A percentile compares a stretch with the other conserved stretches of the same genome.
Conservation (phyloP, 2,888 invertebrate genomes). For the Eumacrocentrus americanus region DNA sequence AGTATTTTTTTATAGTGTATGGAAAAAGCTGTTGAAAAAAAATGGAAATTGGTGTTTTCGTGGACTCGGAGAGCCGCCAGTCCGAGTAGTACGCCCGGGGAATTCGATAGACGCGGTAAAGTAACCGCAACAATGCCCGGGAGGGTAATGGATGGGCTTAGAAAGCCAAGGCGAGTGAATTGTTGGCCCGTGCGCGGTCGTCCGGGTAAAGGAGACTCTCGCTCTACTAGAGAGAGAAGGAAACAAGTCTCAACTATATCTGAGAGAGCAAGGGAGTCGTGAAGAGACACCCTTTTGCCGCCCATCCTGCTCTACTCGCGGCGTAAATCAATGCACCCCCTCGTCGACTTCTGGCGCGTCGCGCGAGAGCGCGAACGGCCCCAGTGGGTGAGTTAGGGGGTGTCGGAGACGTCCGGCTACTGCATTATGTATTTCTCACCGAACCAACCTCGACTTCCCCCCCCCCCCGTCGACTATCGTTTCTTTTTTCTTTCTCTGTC, state of each 20-base stretch:
- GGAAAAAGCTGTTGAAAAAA: not conserved
- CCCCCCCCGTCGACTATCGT: constrained; percentile 17
- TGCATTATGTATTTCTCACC: constrained; percentile 62
- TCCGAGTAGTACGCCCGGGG: constrained; percentile 31
- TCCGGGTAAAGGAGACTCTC: not conserved
- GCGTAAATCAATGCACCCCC: constrained; percentile 60
- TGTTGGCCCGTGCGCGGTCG: constrained; percentile 51
- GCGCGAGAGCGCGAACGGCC: constrained; percentile 29
- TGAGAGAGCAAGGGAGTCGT: constrained; percentile 1
- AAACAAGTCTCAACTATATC: constrained; percentile 39
- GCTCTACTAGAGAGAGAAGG: constrained; percentile 16
- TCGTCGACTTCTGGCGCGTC: constrained; percentile 36
- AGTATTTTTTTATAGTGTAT: not conserved
- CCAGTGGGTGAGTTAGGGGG: constrained; percentile 51
- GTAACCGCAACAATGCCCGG: constrained; percentile 57
- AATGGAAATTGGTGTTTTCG: no score
- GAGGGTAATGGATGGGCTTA: constrained; percentile 57
- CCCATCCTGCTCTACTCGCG: constrained; percentile 39
- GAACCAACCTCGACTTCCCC: constrained; percentile 42
- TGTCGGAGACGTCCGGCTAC: constrained; percentile 62
- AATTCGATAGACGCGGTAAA: constrained; percentile 48
- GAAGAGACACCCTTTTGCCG: constrained; percentile 24
- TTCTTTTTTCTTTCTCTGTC: constrained; percentile 24
- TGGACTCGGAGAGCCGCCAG: not conserved
- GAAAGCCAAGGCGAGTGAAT: constrained; percentile 59